A percentile compares a stretch with the other conserved stretches of the same genome.
Conservation (phyloP, 2,888 invertebrate genomes). For the Clusia tigrina region DNA sequence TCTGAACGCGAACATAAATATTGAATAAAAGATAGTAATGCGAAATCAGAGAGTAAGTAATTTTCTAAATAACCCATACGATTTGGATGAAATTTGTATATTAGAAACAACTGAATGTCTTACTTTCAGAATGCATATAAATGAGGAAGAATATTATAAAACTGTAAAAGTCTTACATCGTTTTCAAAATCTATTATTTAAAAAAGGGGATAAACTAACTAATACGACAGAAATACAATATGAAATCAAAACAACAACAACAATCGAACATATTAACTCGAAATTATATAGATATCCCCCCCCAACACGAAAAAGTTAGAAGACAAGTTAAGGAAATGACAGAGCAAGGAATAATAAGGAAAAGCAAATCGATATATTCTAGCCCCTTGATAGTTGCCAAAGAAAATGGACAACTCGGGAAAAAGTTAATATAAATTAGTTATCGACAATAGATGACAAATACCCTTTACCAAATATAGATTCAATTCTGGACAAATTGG, state of each 20-base stretch:
- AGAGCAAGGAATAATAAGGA: no score
- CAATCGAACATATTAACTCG: not conserved
- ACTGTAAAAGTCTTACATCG: not conserved
- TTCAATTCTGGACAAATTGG: no score
- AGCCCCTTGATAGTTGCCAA: not conserved
- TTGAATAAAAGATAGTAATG: no score
- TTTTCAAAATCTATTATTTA: not conserved
- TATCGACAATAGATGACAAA: no score
- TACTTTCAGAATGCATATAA: not conserved
- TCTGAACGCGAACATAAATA: no score
- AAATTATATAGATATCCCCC: no score
- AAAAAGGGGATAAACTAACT: not conserved
- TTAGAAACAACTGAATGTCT: not conserved
- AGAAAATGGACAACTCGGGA: constrained; percentile 9
- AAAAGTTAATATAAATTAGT: constrained; percentile 1
- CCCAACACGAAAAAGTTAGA: constrained; percentile 4
- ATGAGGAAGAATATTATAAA: not conserved
- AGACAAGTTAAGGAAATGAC: no score
- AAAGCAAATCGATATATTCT: not conserved
- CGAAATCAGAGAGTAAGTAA: no score
- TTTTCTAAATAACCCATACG: no score
- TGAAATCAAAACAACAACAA: not conserved
- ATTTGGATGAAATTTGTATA: no score
- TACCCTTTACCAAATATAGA: no score
- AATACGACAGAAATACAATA: no score